Base-by-base conservation (phyloP, 35 echinoderm and acorn worm species). In the Apostichopus japonicus region DNA sequence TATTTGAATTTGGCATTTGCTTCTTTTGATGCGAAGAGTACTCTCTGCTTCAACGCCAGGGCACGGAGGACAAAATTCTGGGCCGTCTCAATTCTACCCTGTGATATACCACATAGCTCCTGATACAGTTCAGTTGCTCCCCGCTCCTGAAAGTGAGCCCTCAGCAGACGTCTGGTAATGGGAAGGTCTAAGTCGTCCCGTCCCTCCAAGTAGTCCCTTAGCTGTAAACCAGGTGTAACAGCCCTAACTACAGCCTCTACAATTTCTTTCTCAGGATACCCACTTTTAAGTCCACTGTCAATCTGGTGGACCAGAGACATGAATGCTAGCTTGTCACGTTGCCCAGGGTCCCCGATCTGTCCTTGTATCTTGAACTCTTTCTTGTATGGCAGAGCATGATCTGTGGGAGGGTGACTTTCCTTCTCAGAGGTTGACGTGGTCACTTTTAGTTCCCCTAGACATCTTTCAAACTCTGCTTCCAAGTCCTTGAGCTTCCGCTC, bases 11-110 rank as follows among this genome's bases (percentile, higher is more conserved):
- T 17, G 15, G 87, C 51, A 54, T 77, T 70, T 1, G 73, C 63
- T 77, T 96, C 95, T 33, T 93, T 73, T 5, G 87, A 91, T 23
- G 92, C 95, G 72, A 96, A 92, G 22, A 94, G 24, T 15, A 95
- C 91, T 56, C 88, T 88, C 78, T 93, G 92, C 13, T 80, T 72
- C 2, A 93, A 79, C 63, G 90, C 77, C 4, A 96, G 86, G 0
- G 93, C 91, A 19, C 92, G 24, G 14, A 94, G 79, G 0, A 93
- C 8, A 23, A 94, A 96, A 0, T 73, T 9, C 14, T 96, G 77
- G 1, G 94, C 77, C 1, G 82, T 67, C 77, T 96, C 94, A 11
- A 44, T 72, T 1, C 14, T 57, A 1, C 59, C 57, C 63, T 96
- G 94, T 0, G 78, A 16, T 5, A 86, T 14, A 19, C 52, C 8